Percentiles rank a stretch among this genome's conserved stretches.
phyloP scores from a whole-genome alignment of 2,113 vertebrate species.

The Pomatostomus ruficeps region DNA sequence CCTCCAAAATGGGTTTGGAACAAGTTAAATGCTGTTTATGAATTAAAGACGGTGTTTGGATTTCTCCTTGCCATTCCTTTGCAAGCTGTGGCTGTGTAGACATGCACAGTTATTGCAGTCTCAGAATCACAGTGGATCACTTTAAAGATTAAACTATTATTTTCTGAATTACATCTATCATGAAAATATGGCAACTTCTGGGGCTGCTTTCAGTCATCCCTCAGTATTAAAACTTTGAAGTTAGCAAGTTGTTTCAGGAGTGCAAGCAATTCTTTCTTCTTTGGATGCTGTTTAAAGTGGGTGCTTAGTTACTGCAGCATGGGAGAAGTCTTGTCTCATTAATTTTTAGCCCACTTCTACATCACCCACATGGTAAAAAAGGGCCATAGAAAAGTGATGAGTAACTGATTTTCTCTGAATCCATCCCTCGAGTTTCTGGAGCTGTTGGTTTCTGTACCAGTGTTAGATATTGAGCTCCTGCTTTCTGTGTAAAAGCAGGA shows the following conservation, averaged over 20 bases:
- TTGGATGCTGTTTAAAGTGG: background rate
- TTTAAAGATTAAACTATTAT: background rate
- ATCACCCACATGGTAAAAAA: background rate
- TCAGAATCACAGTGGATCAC: background rate
- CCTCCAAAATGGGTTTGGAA: background rate
- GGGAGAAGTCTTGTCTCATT: background rate
- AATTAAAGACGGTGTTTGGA: background rate
- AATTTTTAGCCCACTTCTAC: background rate
- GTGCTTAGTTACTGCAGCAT: background rate
- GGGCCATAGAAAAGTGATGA: background rate
- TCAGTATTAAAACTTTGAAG: background rate
- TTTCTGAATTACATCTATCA: background rate
- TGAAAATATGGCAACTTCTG: background rate
- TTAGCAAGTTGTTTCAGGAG: background rate
- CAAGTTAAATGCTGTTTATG: background rate
- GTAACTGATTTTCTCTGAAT: background rate
- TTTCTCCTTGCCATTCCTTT: background rate
- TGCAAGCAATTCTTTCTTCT: background rate
- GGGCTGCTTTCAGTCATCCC: background rate
- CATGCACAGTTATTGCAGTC: background rate
- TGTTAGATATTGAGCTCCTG: background rate
- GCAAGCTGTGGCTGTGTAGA: background rate
- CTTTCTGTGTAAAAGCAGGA: background rate
- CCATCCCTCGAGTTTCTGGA: background rate
- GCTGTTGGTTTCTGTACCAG: background rate